These are phyloP conservation scores for Scalopus aquaticus DNA, from an alignment of 2,113 vertebrate species.

Conservation along the genomic window DNA sequence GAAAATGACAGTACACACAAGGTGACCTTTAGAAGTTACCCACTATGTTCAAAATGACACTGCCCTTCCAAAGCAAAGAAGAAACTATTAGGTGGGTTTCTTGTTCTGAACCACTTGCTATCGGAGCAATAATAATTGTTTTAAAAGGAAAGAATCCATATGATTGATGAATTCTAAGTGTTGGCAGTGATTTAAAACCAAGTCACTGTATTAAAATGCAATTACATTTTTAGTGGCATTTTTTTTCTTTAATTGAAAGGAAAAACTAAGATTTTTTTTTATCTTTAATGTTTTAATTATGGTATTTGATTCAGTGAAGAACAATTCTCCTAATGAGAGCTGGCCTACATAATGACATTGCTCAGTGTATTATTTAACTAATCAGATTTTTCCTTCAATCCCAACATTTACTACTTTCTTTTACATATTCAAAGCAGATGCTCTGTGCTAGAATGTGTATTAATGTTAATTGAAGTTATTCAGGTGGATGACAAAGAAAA, in stretches of 20 bases:
- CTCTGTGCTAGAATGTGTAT: slow-evolving; percentile 39
- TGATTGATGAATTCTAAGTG: slow-evolving; percentile 13
- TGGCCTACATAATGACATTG: slow-evolving; percentile 59
- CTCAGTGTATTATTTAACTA: slow-evolving; percentile 59
- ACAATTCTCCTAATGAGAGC: slow-evolving; percentile 53
- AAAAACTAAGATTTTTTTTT: slow-evolving; percentile 21
- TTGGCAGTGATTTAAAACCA: slow-evolving; percentile 47
- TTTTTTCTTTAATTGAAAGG: slow-evolving; percentile 40
- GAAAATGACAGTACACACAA: slow-evolving; percentile 19
- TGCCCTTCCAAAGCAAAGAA: background rate
- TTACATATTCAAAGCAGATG: slow-evolving; percentile 66
- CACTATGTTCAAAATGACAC: background rate
- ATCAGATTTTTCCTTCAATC: slow-evolving; percentile 57
- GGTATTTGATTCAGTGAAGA: slow-evolving; percentile 62
- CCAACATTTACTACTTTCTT: slow-evolving; percentile 39
- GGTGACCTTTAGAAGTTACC: slow-evolving; percentile 13
- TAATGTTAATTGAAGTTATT: slow-evolving; percentile 76
- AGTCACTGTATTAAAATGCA: slow-evolving; percentile 34
- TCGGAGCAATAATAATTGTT: background rate
- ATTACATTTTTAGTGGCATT: slow-evolving; percentile 30
- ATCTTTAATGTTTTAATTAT: slow-evolving; percentile 70
- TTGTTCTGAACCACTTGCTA: background rate
- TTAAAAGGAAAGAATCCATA: slow-evolving; percentile 32
- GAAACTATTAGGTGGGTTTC: background rate
- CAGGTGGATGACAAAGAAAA: slow-evolving; percentile 74